These are phyloP conservation scores for Terrapene triunguis DNA, from an alignment of 2,113 vertebrate species.

Conservation along the genomic window DNA sequence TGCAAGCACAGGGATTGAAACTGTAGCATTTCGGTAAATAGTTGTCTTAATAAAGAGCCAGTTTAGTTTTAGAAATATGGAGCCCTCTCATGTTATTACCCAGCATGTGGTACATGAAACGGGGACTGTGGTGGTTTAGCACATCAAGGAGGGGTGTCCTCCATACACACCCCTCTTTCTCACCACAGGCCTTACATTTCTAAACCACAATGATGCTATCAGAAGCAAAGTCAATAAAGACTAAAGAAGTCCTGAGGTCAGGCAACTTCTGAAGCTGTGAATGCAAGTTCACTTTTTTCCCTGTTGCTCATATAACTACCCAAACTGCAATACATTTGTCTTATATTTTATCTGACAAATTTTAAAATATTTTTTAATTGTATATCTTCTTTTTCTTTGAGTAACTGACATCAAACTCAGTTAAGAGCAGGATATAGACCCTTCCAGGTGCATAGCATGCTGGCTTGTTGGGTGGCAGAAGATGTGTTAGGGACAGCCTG, in stretches of 20 bases:
- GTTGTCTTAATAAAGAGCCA: conserved; percentile 48
- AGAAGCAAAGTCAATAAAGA: not conserved
- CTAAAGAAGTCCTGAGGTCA: not conserved
- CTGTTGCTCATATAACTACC: not conserved
- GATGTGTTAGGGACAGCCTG: not conserved
- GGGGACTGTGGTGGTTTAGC: not conserved
- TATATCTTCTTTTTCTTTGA: not conserved
- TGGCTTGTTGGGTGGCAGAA: not conserved
- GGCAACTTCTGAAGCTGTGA: not conserved
- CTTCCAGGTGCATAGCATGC: not conserved
- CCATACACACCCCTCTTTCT: not conserved
- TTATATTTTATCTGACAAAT: not conserved
- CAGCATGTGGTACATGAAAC: conserved; percentile 36
- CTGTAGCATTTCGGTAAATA: conserved; percentile 55
- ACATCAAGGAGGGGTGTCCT: not conserved
- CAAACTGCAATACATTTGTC: not conserved
- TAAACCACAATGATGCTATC: not conserved
- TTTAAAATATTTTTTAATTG: not conserved
- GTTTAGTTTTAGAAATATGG: conserved; percentile 38
- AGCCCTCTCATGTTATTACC: conserved; percentile 53
- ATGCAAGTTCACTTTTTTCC: not conserved
- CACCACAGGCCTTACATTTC: rapidly evolving
- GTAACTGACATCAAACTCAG: not conserved
- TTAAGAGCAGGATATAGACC: not conserved
- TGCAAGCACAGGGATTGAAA: conserved; percentile 17